Evolutionary conservation across 1,140 invertebrate species (phyloP).

Genomic region (Leptinotarsa defecta): DNA sequence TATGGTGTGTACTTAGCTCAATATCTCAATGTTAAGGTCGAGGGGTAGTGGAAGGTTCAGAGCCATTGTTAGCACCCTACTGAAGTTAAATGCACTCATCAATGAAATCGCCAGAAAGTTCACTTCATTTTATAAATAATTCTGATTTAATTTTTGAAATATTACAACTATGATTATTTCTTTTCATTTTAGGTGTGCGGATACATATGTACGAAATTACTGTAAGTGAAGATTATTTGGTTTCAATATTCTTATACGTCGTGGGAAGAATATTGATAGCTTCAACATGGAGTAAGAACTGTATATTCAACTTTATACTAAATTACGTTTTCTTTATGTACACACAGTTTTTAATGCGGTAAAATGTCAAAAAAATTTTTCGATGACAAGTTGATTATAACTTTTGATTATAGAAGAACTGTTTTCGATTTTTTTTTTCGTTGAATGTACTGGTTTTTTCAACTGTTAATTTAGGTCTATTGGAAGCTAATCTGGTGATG

Average conservation of each 20-base stretch:
- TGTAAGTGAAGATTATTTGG: background rate
- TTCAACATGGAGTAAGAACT: constrained; percentile 9
- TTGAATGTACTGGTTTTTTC: background rate
- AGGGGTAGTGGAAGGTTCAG: too few relatives aligned
- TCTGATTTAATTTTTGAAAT: too few relatives aligned
- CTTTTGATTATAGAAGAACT: background rate
- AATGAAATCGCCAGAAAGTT: too few relatives aligned
- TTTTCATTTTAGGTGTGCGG: background rate
- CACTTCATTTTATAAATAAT: too few relatives aligned
- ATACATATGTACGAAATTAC: background rate
- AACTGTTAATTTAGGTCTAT: background rate
- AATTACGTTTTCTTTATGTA: background rate
- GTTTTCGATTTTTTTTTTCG: background rate
- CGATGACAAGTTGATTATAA: too few relatives aligned
- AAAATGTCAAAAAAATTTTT: background rate
- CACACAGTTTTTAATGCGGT: background rate
- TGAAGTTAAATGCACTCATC: too few relatives aligned
- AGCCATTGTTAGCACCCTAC: too few relatives aligned
- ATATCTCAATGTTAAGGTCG: too few relatives aligned
- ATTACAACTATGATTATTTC: too few relatives aligned
- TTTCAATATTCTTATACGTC: background rate
- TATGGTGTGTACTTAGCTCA: too few relatives aligned
- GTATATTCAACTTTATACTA: background rate
- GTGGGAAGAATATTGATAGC: constrained; percentile 10
- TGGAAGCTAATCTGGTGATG: background rate